Evolutionary conservation across 2,113 vertebrate species (phyloP).

Genomic region (Oreochromis aureus): DNA sequence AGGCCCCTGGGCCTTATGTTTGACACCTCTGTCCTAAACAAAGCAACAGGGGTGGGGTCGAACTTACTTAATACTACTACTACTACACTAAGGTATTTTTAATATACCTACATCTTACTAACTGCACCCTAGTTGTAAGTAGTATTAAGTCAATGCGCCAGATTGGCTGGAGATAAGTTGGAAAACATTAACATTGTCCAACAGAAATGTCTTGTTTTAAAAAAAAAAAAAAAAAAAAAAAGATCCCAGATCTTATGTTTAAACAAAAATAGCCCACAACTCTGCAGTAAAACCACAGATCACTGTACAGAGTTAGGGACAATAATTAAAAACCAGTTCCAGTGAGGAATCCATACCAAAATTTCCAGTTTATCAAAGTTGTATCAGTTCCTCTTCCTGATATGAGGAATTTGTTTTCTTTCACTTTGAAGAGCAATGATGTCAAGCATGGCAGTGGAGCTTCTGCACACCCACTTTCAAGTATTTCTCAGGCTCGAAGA

Average conservation of each 20-base stretch:
- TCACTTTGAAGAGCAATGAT: background rate
- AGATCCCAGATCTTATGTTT: background rate
- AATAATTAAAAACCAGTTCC: background rate
- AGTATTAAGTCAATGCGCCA: background rate
- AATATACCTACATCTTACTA: background rate
- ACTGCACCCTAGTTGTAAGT: background rate
- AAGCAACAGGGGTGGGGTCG: background rate
- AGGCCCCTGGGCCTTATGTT: background rate
- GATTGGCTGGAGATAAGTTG: background rate
- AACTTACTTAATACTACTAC: background rate
- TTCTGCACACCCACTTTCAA: background rate
- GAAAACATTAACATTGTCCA: background rate
- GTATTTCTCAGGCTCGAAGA: background rate
- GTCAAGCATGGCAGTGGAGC: background rate
- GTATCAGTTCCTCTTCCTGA: background rate
- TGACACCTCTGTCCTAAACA: background rate
- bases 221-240: fast-evolving
- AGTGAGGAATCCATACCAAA: background rate
- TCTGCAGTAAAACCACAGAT: background rate
- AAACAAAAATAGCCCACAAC: background rate
- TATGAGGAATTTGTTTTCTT: background rate
- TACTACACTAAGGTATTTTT: background rate
- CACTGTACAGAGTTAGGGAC: background rate
- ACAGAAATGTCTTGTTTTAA: background rate
- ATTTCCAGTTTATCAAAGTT: background rate